A percentile compares a stretch with the other conserved stretches of the same genome.
These are phyloP conservation scores for Lophochroa leadbeateri DNA, from an alignment of 2,113 vertebrate genomes.

Conservation along the genomic window DNA sequence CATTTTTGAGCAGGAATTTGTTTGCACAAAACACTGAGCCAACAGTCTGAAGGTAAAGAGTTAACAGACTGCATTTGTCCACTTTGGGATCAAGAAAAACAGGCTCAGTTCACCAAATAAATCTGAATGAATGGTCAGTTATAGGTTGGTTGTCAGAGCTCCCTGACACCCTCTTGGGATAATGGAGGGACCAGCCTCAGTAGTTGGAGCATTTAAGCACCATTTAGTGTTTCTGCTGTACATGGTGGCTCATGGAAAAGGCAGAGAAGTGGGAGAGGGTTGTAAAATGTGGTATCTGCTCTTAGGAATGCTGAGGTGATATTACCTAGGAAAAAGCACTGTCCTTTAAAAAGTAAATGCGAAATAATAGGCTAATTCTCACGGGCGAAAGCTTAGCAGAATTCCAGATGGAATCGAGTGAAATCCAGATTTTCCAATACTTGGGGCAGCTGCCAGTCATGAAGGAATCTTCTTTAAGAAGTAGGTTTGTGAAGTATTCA, in stretches of 20 bases:
- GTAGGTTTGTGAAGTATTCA: neutral
- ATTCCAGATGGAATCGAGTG: neutral
- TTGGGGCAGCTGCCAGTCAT: rapidly evolving
- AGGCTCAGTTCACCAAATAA: neutral
- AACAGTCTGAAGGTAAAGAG: neutral
- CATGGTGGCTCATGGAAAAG: neutral
- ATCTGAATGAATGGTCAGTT: neutral
- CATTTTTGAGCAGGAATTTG: neutral
- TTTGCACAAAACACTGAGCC: neutral
- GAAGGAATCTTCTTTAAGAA: neutral
- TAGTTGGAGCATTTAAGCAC: neutral
- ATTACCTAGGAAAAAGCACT: neutral
- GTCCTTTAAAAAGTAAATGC: neutral
- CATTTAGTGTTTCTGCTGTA: neutral
- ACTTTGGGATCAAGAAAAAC: neutral
- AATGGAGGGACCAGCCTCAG: neutral
- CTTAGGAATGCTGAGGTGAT: neutral
- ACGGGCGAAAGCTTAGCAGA: neutral
- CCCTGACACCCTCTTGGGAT: neutral
- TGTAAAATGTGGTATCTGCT: neutral
- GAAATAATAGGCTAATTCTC: neutral
- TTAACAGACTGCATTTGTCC: neutral
- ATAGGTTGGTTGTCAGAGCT: neutral
- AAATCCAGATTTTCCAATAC: neutral
- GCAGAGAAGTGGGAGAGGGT: neutral